phyloP scores from a whole-genome alignment of 2,797 vertebrate genomes.

The Apogon talboti region DNA sequence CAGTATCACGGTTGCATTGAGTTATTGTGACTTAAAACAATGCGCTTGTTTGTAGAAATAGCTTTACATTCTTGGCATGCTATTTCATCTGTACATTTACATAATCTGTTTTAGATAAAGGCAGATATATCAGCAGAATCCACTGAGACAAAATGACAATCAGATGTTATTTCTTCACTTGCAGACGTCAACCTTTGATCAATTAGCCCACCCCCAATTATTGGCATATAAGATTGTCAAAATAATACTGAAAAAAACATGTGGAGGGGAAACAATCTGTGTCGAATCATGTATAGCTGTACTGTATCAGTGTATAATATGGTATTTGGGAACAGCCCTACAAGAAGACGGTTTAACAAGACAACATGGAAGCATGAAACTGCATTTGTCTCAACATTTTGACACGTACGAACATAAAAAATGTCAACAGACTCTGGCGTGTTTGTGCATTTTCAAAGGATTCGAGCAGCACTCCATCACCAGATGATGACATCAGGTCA shows the following conservation, averaged over 20 bases:
- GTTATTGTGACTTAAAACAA: not conserved
- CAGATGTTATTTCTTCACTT: constrained; percentile 47
- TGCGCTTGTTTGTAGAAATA: constrained; percentile 20
- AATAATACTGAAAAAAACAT: constrained; percentile 6
- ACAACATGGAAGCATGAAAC: not conserved
- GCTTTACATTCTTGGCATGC: not conserved
- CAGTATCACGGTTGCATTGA: not conserved
- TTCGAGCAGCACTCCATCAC: constrained; percentile 44
- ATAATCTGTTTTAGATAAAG: constrained; percentile 26
- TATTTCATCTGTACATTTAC: not conserved
- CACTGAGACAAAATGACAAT: constrained; percentile 35
- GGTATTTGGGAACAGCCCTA: not conserved
- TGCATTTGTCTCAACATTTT: not conserved
- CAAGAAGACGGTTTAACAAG: not conserved
- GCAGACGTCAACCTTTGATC: constrained; percentile 14
- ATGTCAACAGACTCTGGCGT: not conserved
- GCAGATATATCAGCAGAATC: constrained; percentile 37
- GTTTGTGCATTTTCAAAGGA: constrained; percentile 14
- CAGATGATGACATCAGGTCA: constrained; percentile 13
- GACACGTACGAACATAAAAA: not conserved
- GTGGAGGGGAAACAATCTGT: constrained; percentile 14
- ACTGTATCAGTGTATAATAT: constrained; percentile 8
- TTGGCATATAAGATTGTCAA: constrained; percentile 17
- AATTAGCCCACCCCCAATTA: constrained; percentile 19
- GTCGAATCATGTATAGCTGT: constrained; percentile 18